Conservation (phyloP, 2,113 vertebrate genomes). For the Xenus cinereus region DNA sequence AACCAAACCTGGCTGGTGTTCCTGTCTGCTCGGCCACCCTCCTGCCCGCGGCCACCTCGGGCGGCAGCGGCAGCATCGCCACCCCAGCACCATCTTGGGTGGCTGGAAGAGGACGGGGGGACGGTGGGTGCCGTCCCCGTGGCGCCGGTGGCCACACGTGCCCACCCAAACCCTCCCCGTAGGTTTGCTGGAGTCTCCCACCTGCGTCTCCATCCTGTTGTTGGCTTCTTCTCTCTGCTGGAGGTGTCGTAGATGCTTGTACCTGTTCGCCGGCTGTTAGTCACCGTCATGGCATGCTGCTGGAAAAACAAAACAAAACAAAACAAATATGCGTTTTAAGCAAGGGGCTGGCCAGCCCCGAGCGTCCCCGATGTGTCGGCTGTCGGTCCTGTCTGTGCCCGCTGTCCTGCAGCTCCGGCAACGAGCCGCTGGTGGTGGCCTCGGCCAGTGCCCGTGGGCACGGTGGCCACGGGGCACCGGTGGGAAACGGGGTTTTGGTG, state of each 20-base stretch:
- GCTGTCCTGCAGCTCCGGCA: neutral
- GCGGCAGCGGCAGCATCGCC: neutral
- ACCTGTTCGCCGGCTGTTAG: neutral
- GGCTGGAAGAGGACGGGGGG: accelerated
- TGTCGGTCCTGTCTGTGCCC: neutral
- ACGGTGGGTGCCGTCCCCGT: accelerated
- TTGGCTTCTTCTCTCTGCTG: neutral
- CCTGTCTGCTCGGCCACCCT: neutral
- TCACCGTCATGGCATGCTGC: neutral
- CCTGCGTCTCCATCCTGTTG: neutral
- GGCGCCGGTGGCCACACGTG: accelerated
- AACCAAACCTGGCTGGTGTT: neutral
- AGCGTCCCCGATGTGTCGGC: neutral
- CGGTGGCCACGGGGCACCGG: accelerated
- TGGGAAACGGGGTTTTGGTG: accelerated
- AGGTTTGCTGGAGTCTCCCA: neutral
- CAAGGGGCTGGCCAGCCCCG: neutral
- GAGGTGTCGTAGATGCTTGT: neutral
- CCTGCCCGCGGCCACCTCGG: neutral
- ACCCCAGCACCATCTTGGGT: accelerated
- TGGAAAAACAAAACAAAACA: neutral
- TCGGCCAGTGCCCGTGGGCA: accelerated
- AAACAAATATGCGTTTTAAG: neutral
- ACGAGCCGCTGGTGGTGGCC: neutral
- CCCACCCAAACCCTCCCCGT: neutral